Evolutionary conservation across 2,113 vertebrate species (phyloP).

Genomic region (Ailuropoda melanoleuca): DNA sequence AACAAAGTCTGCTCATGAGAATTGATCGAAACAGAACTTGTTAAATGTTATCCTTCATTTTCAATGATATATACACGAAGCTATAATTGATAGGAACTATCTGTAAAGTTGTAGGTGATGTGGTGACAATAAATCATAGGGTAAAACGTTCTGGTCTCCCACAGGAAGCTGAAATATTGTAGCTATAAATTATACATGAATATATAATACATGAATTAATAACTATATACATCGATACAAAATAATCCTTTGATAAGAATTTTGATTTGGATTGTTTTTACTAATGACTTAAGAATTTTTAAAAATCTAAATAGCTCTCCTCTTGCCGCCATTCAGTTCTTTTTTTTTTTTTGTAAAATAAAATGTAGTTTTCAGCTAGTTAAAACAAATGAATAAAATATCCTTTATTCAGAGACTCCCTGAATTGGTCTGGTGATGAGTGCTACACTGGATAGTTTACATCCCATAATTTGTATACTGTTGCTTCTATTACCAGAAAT

Average conservation of each 20-base stretch:
- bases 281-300: background rate
- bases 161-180: slow-evolving; percentile 46
- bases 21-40: background rate
- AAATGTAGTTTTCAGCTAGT: background rate
- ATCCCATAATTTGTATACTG: background rate
- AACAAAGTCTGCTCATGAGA: background rate
- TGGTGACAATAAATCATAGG: background rate
- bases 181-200: slow-evolving; percentile 9
- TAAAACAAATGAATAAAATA: background rate
- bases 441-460: background rate
- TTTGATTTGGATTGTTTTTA: background rate
- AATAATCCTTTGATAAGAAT: background rate
- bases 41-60: slow-evolving; percentile 27
- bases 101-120: slow-evolving; percentile 12
- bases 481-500: background rate
- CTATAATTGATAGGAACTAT: slow-evolving; percentile 48
- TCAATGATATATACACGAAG: background rate
- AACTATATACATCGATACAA: slow-evolving; percentile 4
- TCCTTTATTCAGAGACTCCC: background rate
- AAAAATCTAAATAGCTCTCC: background rate
- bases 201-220: slow-evolving; percentile 44
- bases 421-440: background rate
- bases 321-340: background rate
- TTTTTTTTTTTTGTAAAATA: background rate
- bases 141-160: background rate